Conservation (phyloP, 2,888 invertebrate species). For the Zygaena filipendulae region DNA sequence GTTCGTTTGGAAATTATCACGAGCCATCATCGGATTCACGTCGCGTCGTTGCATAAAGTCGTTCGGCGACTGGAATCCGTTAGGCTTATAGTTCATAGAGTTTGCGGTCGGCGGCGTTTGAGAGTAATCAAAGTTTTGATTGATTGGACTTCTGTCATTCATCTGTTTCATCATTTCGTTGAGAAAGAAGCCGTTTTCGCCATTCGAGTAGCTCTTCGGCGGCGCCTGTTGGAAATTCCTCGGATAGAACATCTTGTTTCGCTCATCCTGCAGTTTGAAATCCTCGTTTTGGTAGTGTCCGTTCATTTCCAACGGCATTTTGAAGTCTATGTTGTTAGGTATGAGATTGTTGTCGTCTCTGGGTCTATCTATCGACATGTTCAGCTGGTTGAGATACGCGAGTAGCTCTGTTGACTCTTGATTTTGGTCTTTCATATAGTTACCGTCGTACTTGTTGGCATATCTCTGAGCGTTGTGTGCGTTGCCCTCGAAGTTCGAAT, state of each 20-base stretch:
- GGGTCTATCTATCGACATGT: conserved; percentile 33
- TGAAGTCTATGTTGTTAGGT: conserved; percentile 39
- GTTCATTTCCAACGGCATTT: conserved; percentile 43
- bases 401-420: conserved; percentile 43
- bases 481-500: conserved; percentile 31
- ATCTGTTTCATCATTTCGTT: conserved; percentile 44
- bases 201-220: conserved; percentile 32
- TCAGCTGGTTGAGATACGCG: conserved; percentile 44
- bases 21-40: conserved; percentile 34
- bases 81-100: conserved; percentile 38
- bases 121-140: conserved; percentile 43
- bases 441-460: conserved; percentile 35
- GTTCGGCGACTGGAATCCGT: conserved; percentile 43
- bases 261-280: conserved; percentile 36
- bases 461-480: conserved; percentile 33
- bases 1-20: conserved; percentile 36
- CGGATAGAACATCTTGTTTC: conserved; percentile 43
- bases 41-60: conserved; percentile 45
- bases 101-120: conserved; percentile 33
- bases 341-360: conserved; percentile 29
- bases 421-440: conserved; percentile 32
- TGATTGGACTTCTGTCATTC: conserved; percentile 33
- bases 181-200: conserved; percentile 31
- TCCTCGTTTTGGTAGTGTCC: conserved; percentile 42
- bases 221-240: conserved; percentile 38